phyloP scores from a whole-genome alignment of 2,888 invertebrate species.

The Mimumesa dahlbomi region DNA sequence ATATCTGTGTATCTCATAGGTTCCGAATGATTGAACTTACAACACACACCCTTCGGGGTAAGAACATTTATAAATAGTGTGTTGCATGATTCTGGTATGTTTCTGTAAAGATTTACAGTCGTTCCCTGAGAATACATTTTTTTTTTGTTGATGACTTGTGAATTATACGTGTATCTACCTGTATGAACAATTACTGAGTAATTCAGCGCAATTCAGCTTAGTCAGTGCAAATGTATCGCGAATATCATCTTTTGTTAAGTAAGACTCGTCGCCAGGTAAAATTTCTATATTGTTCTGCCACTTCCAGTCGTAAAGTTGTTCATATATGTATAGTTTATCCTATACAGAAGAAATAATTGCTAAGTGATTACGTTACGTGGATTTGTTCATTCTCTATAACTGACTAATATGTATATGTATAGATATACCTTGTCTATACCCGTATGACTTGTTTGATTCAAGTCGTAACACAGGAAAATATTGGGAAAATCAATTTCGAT shows the following conservation, averaged over 20 bases:
- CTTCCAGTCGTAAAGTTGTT: conserved; percentile 39
- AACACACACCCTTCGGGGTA: conserved; percentile 53
- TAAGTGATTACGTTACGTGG: too few species aligned
- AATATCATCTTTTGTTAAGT: conserved; percentile 10
- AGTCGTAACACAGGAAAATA: conserved; percentile 62
- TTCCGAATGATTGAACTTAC: conserved; percentile 31
- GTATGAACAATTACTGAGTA: conserved; percentile 47
- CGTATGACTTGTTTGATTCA: conserved; percentile 45
- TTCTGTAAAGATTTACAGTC: too few species aligned
- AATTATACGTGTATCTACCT: conserved; percentile 51
- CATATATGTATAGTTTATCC: conserved; percentile 7
- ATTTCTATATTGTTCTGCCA: conserved; percentile 1
- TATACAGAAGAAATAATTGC: too few species aligned
- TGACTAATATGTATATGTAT: conserved; percentile 12
- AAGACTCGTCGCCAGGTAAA: background rate
- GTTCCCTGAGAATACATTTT: too few species aligned
- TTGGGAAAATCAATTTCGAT: conserved; percentile 57
- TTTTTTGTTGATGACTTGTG: too few species aligned
- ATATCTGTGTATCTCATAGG: conserved; percentile 14
- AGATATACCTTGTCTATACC: conserved; percentile 28
- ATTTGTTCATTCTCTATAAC: too few species aligned
- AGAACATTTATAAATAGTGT: conserved; percentile 40
- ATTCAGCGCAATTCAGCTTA: conserved; percentile 48
- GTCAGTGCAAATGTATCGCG: conserved; percentile 14
- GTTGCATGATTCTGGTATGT: too few species aligned